Percentiles rank a stretch among this genome's conserved stretches.
Conservation (phyloP, 2,797 vertebrate species). For the Pipistrellus pygmaeus region DNA sequence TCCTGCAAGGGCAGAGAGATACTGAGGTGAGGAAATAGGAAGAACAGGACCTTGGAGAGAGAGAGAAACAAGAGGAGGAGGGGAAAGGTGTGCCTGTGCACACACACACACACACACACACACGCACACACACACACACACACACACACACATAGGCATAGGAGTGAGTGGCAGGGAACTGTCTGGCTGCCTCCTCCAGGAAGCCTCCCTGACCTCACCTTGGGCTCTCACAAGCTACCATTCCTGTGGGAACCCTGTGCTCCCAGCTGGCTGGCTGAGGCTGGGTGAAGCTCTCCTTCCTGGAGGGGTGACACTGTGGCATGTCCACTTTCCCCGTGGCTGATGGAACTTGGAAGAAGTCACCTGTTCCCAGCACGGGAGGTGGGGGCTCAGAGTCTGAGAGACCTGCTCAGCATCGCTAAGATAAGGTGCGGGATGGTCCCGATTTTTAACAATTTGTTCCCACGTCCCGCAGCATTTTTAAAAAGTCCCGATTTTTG, state of each 20-base stretch:
- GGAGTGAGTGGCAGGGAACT: background rate
- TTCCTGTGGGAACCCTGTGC: background rate
- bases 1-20: background rate
- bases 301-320: too few species aligned
- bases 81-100: rapidly evolving
- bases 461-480: too few species aligned
- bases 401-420: background rate
- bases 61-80: background rate
- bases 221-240: background rate
- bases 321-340: background rate
- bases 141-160: background rate
- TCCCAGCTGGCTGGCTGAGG: background rate
- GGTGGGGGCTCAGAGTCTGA: background rate
- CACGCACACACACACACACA: background rate
- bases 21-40: background rate
- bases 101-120: too few species aligned
- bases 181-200: background rate
- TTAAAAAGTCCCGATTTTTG: too few species aligned
- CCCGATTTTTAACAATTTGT: too few species aligned
- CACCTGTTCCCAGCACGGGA: background rate
- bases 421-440: too few species aligned
- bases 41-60: background rate
- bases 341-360: too few species aligned
- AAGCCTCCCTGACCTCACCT: background rate
- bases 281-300: background rate